A percentile compares a stretch with the other conserved stretches of the same genome.
Conservation (phyloP, 1,140 invertebrate species). For the Subanguina moxae region DNA sequence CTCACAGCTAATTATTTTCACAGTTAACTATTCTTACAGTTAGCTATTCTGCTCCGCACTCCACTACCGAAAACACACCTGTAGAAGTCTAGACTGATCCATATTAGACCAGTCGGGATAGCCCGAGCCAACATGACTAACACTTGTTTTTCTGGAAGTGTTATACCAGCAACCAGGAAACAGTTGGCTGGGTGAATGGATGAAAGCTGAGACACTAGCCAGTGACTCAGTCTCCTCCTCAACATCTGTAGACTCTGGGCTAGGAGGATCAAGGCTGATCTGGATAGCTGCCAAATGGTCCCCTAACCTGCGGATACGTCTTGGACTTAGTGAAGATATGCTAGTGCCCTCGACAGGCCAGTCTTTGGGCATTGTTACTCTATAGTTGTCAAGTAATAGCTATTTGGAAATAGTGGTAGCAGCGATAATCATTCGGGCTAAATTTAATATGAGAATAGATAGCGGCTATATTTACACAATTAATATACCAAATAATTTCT, state of each 20-base stretch:
- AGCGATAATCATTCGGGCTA: no score
- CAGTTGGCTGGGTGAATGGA: not conserved
- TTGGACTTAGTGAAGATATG: not conserved
- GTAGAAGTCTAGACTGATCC: not conserved
- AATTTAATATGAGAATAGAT: no score
- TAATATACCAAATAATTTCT: no score
- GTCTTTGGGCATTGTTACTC: no score
- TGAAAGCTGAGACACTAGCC: not conserved
- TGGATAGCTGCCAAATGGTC: conserved; percentile 22
- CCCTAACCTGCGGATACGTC: conserved; percentile 2
- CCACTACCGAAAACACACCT: not conserved
- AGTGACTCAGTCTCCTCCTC: not conserved
- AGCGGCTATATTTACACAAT: no score
- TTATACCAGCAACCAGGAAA: not conserved
- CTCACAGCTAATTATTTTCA: no score
- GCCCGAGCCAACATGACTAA: no score
- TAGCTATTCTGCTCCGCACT: not conserved
- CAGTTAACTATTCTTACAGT: no score
- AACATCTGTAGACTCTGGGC: not conserved
- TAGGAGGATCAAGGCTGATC: conserved; percentile 20
- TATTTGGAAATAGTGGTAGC: no score
- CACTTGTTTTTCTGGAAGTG: not conserved
- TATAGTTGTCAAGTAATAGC: no score
- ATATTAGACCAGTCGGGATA: not conserved
- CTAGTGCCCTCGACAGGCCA: no score